Evolutionary conservation across 2,888 invertebrate genomes (phyloP), one percentile per base, ranked within the genome.

Genomic region (Eumerus sabulonum): DNA sequence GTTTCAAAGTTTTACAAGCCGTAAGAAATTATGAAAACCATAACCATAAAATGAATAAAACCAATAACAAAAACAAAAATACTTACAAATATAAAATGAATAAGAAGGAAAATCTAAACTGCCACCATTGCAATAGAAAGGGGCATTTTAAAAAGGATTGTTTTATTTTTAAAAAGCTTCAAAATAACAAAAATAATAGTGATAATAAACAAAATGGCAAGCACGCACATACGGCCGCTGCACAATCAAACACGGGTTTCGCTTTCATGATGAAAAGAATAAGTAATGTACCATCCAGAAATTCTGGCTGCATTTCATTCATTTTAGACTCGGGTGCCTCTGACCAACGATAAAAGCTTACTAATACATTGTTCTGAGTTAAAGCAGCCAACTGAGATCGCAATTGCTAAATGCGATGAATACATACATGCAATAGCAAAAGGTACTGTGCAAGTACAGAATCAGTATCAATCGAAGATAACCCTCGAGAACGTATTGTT

Each of bases 321-420:
- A 19, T 81, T 47, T 57, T 82, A 27, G 77, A 82, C 45, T 73
- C 74, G 1, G 79, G 68, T 16, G 82, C 82, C 2, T 81, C 81
- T 9, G 82, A 83, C 27, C 82, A 82, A 84, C 38, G 63, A 82
- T 47, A 45, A 66, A 66, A 74, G 57, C 19, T 56, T 84, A 12
- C 59, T 71, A 38, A 9, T 16, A 12, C 60, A 67, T 60, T 76
- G 45, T 72, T 19, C 47, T 7, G 42, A 70, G 2, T 71, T 85
- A 67, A 40, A 68, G 40, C 18, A 27, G 9, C 85, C 84, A 9
- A 13, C 86, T 5, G 83, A 85, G 81, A 86, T 86, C 19, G 84
- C 83, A 50, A 68, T 86, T 45, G 86, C 86, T 14, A 83, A 82
- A 51, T 66, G 82, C 59, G 83, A 81, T 40, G 71, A 82, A 67